A percentile compares a stretch with the other conserved stretches of the same genome.
Conservation (phyloP, 2,113 vertebrate species). For the Myodes glareolus region DNA sequence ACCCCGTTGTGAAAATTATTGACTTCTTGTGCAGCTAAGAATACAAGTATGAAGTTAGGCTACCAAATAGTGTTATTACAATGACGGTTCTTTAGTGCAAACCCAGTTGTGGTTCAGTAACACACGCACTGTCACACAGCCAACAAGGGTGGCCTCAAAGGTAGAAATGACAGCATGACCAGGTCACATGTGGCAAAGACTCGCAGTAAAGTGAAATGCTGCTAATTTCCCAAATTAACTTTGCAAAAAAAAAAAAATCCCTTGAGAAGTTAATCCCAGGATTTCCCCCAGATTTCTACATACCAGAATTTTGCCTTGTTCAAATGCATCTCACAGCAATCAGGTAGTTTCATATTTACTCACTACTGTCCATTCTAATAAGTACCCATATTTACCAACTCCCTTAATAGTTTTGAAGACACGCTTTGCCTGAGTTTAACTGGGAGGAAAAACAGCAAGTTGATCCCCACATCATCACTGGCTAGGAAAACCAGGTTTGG, state of each 20-base stretch:
- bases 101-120: conserved; percentile 86
- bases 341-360: conserved; percentile 74
- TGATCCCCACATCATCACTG: conserved; percentile 44
- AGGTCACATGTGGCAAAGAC: conserved; percentile 80
- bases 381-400: conserved; percentile 74
- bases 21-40: conserved; percentile 85
- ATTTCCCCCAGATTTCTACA: conserved; percentile 70
- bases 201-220: conserved; percentile 78
- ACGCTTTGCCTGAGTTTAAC: conserved; percentile 71
- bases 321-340: conserved; percentile 80
- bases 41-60: conserved; percentile 85
- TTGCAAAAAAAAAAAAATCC: conserved; percentile 14
- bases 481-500: conserved; percentile 64
- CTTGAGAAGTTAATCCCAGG: conserved; percentile 73
- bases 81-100: conserved; percentile 86
- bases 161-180: conserved; percentile 77
- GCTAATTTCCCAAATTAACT: conserved; percentile 78
- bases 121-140: conserved; percentile 77
- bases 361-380: conserved; percentile 75
- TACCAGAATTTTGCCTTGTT: conserved; percentile 68
- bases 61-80: conserved; percentile 87
- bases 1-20: conserved; percentile 86
- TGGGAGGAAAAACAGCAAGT: conserved; percentile 3
- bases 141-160: conserved; percentile 74
- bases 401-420: conserved; percentile 52